Evolutionary conservation across 2,888 invertebrate genomes (phyloP).

Genomic region (Magallana nippona): DNA sequence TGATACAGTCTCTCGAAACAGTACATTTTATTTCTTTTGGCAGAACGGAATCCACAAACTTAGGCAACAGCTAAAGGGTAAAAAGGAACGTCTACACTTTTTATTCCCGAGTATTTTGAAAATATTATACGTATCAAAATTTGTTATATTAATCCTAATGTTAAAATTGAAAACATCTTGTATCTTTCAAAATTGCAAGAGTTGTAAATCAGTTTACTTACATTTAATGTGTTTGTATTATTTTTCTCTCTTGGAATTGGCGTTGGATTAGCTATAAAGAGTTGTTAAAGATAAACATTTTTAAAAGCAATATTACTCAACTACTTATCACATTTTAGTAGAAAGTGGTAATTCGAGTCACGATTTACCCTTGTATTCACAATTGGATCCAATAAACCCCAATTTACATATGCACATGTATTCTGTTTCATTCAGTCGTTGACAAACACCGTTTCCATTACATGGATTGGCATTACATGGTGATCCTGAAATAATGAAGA

Average conservation of each 20-base stretch:
- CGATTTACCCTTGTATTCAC: slow-evolving; percentile 16
- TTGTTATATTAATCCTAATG: no score
- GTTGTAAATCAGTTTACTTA: neutral
- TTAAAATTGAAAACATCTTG: no score
- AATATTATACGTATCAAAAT: no score
- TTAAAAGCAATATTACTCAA: no score
- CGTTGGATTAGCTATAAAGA: neutral
- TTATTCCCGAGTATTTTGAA: no score
- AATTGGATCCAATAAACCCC: slow-evolving; percentile 5
- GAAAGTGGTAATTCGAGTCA: no score
- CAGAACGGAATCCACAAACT: slow-evolving; percentile 45
- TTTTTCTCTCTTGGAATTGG: slow-evolving; percentile 6
- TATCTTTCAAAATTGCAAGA: no score
- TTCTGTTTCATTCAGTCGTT: neutral
- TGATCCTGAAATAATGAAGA: neutral
- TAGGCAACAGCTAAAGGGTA: neutral
- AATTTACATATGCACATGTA: slow-evolving; percentile 21
- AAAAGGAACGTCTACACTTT: no score
- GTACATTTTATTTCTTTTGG: slow-evolving; percentile 42
- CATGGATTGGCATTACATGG: neutral
- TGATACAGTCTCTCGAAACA: neutral
- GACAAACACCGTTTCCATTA: slow-evolving; percentile 24
- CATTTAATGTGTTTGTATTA: neutral
- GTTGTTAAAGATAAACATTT: no score
- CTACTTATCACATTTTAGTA: no score